A percentile compares a stretch with the other conserved stretches of the same genome.
Evolutionary conservation across 2,888 invertebrate genomes (phyloP).

Genomic region (Piscicola geometra): DNA sequence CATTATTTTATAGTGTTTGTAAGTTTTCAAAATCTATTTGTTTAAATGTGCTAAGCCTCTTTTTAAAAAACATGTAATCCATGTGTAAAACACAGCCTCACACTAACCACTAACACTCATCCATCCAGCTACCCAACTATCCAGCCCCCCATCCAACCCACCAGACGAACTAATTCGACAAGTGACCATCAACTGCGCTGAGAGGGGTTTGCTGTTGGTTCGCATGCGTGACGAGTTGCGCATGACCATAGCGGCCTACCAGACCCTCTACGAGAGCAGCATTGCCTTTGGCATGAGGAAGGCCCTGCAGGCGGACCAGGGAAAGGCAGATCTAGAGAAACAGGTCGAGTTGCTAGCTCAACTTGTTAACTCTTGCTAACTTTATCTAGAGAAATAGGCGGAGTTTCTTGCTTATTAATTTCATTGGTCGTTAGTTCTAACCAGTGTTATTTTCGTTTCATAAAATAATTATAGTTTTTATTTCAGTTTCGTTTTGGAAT

Average conservation of each 20-base stretch:
- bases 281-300: conserved; percentile 96
- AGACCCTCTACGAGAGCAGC: conserved; percentile 91
- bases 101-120: background rate
- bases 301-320: conserved; percentile 54
- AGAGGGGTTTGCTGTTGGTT: conserved; percentile 84
- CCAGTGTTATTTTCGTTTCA: no score
- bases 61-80: background rate
- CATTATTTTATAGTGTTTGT: no score
- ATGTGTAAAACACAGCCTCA: background rate
- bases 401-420: no score
- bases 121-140: background rate
- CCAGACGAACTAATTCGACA: conserved; percentile 76
- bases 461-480: no score
- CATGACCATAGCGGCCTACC: conserved; percentile 93
- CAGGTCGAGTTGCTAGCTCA: no score
- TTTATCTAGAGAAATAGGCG: no score
- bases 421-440: no score
- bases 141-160: conserved; percentile 31
- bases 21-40: no score
- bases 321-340: conserved; percentile 29
- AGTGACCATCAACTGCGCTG: conserved; percentile 93
- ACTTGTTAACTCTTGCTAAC: no score
- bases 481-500: no score
- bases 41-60: no score
- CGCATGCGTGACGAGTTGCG: conserved; percentile 89